Evolutionary conservation across 1,140 invertebrate genomes (phyloP), one percentile per base, ranked within the genome.

Genomic region (Euwallacea fornicatus): DNA sequence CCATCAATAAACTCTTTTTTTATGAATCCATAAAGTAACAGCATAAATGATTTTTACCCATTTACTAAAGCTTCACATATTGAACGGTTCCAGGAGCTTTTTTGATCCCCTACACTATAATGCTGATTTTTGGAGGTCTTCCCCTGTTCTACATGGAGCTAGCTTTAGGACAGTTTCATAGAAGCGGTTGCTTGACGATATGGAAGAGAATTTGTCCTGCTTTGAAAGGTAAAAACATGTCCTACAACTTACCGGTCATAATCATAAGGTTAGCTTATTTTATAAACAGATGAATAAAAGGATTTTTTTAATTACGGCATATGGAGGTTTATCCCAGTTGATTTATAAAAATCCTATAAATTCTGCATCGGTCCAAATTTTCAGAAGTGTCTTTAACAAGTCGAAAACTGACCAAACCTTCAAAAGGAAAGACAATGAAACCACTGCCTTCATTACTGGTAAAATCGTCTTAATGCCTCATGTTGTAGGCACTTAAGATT

Each of bases 121-220:
- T 97, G 88, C 83, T 97, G 78, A 84, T 96, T 54, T 92, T 97
- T 75, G 94, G 94, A 6, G 96, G 96, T 7, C 86, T 98, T 9
- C 96, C 96, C 0, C 85, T 98, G 16, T 98, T 97, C 83, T 97
- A 96, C 82, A 92, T 98, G 92, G 96, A 98, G 82, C 80, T 97
- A 74, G 93, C 95, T 2, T 83, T 98, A 63, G 96, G 96, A 11
- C 96, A 96, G 80, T 96, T 94, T 84, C 93, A 96, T 83, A 88
- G 93, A 13, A 93, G 92, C 77, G 95, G 95, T 16, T 96, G 95
- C 78, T 85, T 97, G 33, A 94, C 93, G n/a, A 90, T 97, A 58
- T 97, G 97, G 94, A 93, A 92, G 74, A 87, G 93, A 75, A 95
- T 99, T 76, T 98, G 96, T 83, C 97, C 97, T 0, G 92, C 97